Evolutionary conservation across 2,888 invertebrate species (phyloP), one percentile per base, ranked within the genome.

Genomic region (Chymomyza fuscimana): DNA sequence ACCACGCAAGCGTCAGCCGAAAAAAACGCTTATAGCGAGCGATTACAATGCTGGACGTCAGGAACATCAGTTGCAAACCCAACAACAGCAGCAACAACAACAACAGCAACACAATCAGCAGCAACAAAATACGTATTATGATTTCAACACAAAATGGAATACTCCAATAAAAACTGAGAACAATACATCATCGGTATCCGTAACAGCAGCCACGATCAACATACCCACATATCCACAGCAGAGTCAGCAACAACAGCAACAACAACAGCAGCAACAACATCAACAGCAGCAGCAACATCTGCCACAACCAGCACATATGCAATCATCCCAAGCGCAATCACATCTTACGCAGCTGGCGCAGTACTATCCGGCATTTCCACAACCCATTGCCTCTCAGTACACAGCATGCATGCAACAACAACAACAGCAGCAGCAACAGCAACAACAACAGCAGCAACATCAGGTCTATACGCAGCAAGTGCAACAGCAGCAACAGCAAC

Each of bases 81-180:
- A 72, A 15, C 83, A 87, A 58, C 94, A 94, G 88, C 94, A 93
- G 56, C 94, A 94, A 82, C 90, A 90, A 61, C 84, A 69, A 76
- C 88, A 72, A 85, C 94, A 92, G 92, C 93, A 80, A 82, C 86
- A 91, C 40, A 89, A 89, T 54, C 89, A 89, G 63, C 82, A 90
- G 40, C 85, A 82, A 25, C 90, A 91, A 40, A 90, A 90, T 75
- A 94, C 94, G 65, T 96, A 96, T 89, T 96, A 95, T 85, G 96
- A 96, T 90, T 96, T 96, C 85, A 96, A 96, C 85, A 96, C 95
- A 85, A 93, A 96, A 80, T 96, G 96, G 96, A 96, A 96, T 91
- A 92, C 96, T 67, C 95, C 95, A 32, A 81, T 90, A 19, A 91
- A 91, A 78, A 89, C 89, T 64, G 91, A 91, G 64, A 90, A 86